Percentiles rank a stretch among this genome's conserved stretches.
phyloP scores from a whole-genome alignment of 53 echinoderm and acorn worm species.

The Hippasteria phrygiana region DNA sequence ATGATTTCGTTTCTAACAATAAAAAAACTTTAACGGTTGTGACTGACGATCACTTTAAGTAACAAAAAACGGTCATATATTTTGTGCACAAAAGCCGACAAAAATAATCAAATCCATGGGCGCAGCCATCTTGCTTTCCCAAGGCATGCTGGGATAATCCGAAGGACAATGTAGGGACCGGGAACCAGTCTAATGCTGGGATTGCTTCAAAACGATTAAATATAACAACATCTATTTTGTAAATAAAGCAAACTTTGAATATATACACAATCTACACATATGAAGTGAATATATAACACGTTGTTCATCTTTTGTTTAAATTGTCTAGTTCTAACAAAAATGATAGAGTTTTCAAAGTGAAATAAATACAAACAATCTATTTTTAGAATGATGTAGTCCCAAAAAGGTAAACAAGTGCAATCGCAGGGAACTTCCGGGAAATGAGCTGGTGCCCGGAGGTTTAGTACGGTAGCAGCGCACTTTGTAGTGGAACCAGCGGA shows the following conservation, averaged over 20 bases:
- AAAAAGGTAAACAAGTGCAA: neutral
- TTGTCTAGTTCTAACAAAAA: neutral
- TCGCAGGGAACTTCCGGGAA: constrained; percentile 31
- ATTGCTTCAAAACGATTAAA: neutral
- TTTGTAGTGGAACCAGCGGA: neutral
- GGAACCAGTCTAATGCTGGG: neutral
- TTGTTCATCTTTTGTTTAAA: no score
- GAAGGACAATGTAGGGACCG: no score
- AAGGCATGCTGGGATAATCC: neutral
- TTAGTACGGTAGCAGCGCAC: neutral
- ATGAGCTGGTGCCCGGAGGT: constrained; percentile 5
- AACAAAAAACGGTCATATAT: neutral
- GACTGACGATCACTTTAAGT: neutral
- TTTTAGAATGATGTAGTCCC: constrained; percentile 43
- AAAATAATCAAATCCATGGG: neutral
- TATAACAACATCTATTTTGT: neutral
- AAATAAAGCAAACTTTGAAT: neutral
- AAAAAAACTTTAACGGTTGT: neutral
- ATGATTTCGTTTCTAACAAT: neutral
- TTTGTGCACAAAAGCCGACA: neutral
- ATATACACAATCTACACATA: no score
- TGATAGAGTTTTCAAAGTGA: neutral
- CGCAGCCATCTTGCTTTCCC: constrained; percentile 38
- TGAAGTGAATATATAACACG: no score
- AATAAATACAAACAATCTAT: constrained; percentile 19